Conservation (phyloP, 2,888 invertebrate species). For the Polyommatus iphigenia region DNA sequence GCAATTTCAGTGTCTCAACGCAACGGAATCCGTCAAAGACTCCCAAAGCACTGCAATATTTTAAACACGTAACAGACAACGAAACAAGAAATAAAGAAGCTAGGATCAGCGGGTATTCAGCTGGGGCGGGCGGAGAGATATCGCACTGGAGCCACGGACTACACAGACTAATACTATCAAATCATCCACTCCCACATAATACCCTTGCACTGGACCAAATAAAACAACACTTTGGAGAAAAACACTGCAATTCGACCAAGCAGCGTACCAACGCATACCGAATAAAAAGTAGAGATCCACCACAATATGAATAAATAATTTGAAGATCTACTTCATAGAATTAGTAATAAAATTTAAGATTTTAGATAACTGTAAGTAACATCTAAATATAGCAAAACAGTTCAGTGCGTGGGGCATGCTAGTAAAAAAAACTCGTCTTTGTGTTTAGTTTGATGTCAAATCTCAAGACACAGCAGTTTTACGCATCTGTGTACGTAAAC, state of each 20-base stretch:
- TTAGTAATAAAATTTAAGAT: too few species aligned
- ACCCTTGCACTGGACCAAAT: conserved; percentile 18
- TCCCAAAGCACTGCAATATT: not conserved
- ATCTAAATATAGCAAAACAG: too few species aligned
- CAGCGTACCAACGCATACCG: not conserved
- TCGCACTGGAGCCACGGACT: conserved; percentile 43
- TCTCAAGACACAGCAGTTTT: too few species aligned
- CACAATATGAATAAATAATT: not conserved
- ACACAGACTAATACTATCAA: conserved; percentile 42
- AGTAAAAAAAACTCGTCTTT: too few species aligned
- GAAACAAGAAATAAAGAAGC: not conserved
- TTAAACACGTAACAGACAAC: conserved; percentile 2
- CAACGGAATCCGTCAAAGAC: too few species aligned
- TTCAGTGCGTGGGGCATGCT: too few species aligned
- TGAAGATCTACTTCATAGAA: not conserved
- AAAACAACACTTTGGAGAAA: not conserved
- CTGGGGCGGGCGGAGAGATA: conserved; percentile 44
- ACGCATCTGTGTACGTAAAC: too few species aligned
- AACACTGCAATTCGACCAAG: not conserved
- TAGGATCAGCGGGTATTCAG: conserved; percentile 33
- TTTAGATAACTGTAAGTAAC: too few species aligned
- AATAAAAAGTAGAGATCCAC: not conserved
- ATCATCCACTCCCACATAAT: conserved; percentile 35
- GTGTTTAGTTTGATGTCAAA: too few species aligned
- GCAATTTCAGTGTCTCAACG: too few species aligned